Conservation (phyloP, 2,888 invertebrate species). For the Lasioglossum malachurum region DNA sequence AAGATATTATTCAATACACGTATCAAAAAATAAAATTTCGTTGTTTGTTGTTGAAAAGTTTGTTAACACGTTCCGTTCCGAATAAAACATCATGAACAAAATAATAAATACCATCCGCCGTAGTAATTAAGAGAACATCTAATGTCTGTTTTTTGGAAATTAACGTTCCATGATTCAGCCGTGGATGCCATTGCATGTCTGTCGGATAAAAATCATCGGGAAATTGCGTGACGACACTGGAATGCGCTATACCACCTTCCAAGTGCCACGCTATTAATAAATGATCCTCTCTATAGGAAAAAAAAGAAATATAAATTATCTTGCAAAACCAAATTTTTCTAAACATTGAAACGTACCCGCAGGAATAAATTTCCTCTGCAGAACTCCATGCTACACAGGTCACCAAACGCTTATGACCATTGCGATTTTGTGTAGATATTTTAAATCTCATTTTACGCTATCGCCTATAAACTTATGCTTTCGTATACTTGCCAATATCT, state of each 20-base stretch:
- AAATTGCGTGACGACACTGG: slow-evolving; percentile 91
- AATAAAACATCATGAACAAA: background rate
- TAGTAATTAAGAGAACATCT: slow-evolving; percentile 94
- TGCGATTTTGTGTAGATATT: slow-evolving; percentile 88
- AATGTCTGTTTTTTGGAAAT: slow-evolving; percentile 87
- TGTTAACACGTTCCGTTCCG: no score
- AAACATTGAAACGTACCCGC: slow-evolving; percentile 87
- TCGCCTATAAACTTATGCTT: background rate
- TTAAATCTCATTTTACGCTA: slow-evolving; percentile 79
- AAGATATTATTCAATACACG: background rate
- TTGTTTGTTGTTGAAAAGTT: no score
- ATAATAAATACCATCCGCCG: slow-evolving; percentile 92
- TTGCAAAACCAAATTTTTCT: slow-evolving; percentile 12
- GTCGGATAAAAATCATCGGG: slow-evolving; percentile 94
- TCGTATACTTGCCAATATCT: background rate
- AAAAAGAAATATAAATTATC: background rate
- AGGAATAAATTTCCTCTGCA: slow-evolving; percentile 96
- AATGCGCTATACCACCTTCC: slow-evolving; percentile 89
- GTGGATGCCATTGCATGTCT: slow-evolving; percentile 95
- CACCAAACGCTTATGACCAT: slow-evolving; percentile 92
- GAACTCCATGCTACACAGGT: slow-evolving; percentile 97
- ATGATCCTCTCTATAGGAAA: slow-evolving; percentile 93
- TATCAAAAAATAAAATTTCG: no score
- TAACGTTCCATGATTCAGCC: slow-evolving; percentile 85
- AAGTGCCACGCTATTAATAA: slow-evolving; percentile 95